phyloP scores from a whole-genome alignment of 2,797 vertebrate species.

The Spondyliosoma cantharus region DNA sequence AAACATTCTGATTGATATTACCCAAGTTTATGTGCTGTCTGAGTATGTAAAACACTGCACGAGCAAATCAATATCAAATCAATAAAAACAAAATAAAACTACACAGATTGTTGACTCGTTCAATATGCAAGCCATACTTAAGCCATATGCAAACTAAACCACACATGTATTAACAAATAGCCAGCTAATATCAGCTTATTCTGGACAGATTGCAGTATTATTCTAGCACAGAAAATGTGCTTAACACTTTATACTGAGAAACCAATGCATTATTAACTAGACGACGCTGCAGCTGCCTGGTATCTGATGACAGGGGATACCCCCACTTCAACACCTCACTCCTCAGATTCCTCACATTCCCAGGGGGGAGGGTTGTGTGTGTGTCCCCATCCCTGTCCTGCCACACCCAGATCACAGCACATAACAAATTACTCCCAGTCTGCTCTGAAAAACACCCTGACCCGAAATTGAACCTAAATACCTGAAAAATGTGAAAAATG shows the following conservation, averaged over 20 bases:
- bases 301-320: conserved; percentile 64
- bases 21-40: background rate
- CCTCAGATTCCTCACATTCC: conserved; percentile 78
- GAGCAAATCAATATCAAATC: background rate
- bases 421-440: conserved; percentile 49
- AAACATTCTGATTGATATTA: background rate
- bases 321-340: conserved; percentile 64
- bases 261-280: conserved; percentile 21
- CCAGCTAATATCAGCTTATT: background rate
- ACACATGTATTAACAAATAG: background rate
- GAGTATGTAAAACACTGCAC: background rate
- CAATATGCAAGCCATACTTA: background rate
- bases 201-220: background rate
- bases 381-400: conserved; percentile 42
- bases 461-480: conserved; percentile 43
- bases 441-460: conserved; percentile 23
- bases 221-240: background rate
- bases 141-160: background rate
- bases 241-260: conserved; percentile 27
- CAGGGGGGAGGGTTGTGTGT: conserved; percentile 32
- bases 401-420: conserved; percentile 69
- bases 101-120: background rate
- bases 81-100: background rate
- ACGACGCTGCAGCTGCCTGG: conserved; percentile 51
- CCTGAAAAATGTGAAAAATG: conserved; percentile 32